Percentiles rank a stretch among this genome's conserved stretches.
phyloP scores from a whole-genome alignment of 2,888 invertebrate species.

The Sarcophaga rosellei region DNA sequence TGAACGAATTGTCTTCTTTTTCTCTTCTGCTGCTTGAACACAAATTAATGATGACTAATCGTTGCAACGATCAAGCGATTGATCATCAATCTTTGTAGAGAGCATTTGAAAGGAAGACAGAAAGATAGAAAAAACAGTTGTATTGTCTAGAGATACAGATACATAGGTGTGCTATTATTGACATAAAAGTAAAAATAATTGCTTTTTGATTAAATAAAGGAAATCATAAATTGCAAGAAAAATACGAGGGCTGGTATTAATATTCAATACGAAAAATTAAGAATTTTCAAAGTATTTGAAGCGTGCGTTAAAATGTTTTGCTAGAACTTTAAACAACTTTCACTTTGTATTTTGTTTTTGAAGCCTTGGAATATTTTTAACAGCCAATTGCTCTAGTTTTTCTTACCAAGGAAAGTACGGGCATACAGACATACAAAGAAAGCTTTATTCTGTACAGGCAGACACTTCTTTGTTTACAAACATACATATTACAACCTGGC shows the following conservation, averaged over 20 bases:
- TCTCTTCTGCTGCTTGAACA: neutral
- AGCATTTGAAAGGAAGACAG: neutral
- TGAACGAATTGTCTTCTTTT: conserved; percentile 11
- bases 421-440: too few relatives aligned
- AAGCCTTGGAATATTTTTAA: too few relatives aligned
- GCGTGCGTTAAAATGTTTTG: too few relatives aligned
- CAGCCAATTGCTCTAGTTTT: too few relatives aligned
- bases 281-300: too few relatives aligned
- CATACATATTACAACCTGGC: too few relatives aligned
- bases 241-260: neutral
- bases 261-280: too few relatives aligned
- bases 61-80: neutral
- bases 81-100: conserved; percentile 26
- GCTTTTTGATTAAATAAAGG: neutral
- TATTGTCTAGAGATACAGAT: neutral
- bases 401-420: too few relatives aligned
- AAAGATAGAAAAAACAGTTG: neutral
- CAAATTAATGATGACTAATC: conserved; percentile 63
- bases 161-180: neutral
- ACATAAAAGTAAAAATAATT: neutral
- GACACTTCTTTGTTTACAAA: too few relatives aligned
- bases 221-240: neutral
- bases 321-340: too few relatives aligned
- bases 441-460: too few relatives aligned
- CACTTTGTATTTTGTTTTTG: too few relatives aligned